Base-by-base conservation (phyloP, 2,888 invertebrate genomes). In the Eupithecia abbreviata region DNA sequence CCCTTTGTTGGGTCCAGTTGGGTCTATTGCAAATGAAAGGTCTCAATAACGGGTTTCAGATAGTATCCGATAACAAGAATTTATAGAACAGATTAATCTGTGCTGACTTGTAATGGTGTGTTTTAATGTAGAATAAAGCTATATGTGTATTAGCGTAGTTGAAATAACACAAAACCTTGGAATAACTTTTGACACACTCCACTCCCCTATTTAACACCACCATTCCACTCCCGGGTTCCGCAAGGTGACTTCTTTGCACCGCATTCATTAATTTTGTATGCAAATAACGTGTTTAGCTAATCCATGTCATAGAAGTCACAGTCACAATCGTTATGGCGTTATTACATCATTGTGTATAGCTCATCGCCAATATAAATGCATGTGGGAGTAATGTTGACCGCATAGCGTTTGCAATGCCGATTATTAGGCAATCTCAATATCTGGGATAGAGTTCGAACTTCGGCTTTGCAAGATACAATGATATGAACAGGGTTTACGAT, bases 341-440 rank as follows among this genome's bases (percentile, higher is more conserved):
- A 78, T 78, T 78, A 66, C 75, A 75, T 78, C 73, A 78, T 74
- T 68, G 73, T 70, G 70, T 71, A 69, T 73, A 74, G 18, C 76
- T 78, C 74, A 74, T 76, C 76, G 76, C 65, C 55, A 74, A 67
- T 74, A 68, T 62, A 18, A 71, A n/a, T 41, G 62, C 74, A 69
- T 73, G 78, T 78, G 76, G 78, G 78, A 74, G 72, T 69, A 74
- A 68, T 74, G 71, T 74, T 80, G 74, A 79, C 79, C 75, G 71
- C 70, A 75, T 47, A 75, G 66, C 45, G 42, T 71, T 80, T 79
- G 74, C 73, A 73, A 55, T 75, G 51, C 68, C 42, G 68, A 71
- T 74, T 76, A 75, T 80, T 75, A 77, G 51, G 58, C 77, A 75
- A 77, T 76, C 74, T 71, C 51, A 75, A 45, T 77, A 77, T 72